phyloP scores from a whole-genome alignment of 2,113 vertebrate species.

The Zeus faber region DNA sequence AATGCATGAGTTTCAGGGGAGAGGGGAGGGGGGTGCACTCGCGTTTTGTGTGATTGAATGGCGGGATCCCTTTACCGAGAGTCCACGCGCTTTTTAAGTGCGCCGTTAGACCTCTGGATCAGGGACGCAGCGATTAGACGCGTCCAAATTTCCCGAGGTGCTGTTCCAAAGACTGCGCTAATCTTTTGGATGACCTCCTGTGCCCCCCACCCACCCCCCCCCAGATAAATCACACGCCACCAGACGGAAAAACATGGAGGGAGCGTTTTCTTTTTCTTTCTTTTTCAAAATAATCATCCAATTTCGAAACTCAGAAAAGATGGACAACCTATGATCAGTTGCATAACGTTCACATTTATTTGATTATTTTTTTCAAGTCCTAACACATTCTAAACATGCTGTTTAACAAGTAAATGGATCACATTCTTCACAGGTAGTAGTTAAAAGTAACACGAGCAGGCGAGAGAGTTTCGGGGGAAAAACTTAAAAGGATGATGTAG shows the following conservation, averaged over 20 bases:
- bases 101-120: constrained; percentile 34
- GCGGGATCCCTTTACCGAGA: constrained; percentile 14
- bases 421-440: constrained; percentile 99
- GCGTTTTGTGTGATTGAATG: constrained; percentile 38
- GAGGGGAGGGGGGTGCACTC: constrained; percentile 6
- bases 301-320: neutral
- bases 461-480: constrained; percentile 67
- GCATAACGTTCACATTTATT: constrained; percentile 99
- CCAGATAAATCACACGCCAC: too few relatives aligned
- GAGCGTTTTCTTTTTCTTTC: too few relatives aligned
- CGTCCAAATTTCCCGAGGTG: constrained; percentile 36
- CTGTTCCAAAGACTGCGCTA: constrained; percentile 14
- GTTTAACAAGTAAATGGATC: constrained; percentile 90
- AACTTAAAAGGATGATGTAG: constrained; percentile 25
- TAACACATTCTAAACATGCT: constrained; percentile 98
- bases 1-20: neutral
- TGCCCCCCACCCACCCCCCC: too few relatives aligned
- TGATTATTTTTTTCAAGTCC: constrained; percentile 92
- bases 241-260: too few relatives aligned
- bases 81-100: too few relatives aligned
- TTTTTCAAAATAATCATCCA: neutral
- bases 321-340: constrained; percentile 54
- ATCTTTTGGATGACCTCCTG: too few relatives aligned
- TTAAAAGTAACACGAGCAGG: constrained; percentile 87
- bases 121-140: constrained; percentile 40